Base-by-base conservation (phyloP, 2,888 invertebrate species). In the Fabriciana adippe region DNA sequence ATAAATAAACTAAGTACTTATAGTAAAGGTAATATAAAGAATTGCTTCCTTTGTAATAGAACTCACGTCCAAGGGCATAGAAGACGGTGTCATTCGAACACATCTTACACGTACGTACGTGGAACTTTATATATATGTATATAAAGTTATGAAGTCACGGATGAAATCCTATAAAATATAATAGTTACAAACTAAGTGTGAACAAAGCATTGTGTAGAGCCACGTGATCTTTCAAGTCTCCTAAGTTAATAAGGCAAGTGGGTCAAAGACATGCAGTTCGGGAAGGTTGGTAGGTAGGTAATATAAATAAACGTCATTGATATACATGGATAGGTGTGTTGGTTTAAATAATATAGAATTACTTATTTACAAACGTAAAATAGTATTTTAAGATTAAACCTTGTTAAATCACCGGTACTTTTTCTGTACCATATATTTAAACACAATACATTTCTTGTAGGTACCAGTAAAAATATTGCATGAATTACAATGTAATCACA, bases 241-340 rank as follows among this genome's bases (percentile, higher is more conserved):
- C 63, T 41, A 61, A 66, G 69, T 55, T 66, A 73, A 73, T 70
- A 67, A 77, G 73, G 74, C 70, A 76, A 80, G 74, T 75, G 70
- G 78, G 82, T 78, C 81, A 79, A 77, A 76, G 78, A 72, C 76
- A 62, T 69, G 65, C 66, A 67, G 56, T 66, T 66, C 53, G 57
- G 47, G 66, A 70, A 70, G 70, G 68, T 55, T 57, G 48, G 2
- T 59, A 21, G 16, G 35, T 55, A 59, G 18, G 26, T 60, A 35
- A 51, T 57, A 68, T 50, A 59, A 64, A 55, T 61, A 64, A 56
- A 56, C 55, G 51, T 57, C 51, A 57, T 15, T 2, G 41, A 57
- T 59, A 31, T 57, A 57, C 26, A 56, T 56, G 50, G 51, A 61
- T 61, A 16, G 6, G 31, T 50, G 13, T n/a, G 16, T 50, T 50